Evolutionary conservation across 2,113 vertebrate species (phyloP).

Genomic region (Synodontis membranacea): DNA sequence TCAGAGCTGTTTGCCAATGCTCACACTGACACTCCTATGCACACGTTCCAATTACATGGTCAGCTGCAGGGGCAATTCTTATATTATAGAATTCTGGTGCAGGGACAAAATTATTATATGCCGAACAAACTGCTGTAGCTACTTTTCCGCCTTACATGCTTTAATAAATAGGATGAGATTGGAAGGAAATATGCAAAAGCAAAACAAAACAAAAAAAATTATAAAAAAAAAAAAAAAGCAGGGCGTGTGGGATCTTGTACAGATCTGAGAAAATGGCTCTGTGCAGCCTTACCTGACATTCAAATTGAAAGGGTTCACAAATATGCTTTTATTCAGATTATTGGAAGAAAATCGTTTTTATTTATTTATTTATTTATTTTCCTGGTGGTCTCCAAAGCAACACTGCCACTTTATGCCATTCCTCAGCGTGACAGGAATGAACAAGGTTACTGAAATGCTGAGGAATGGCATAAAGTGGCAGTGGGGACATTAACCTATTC

Average conservation of each 20-base stretch:
- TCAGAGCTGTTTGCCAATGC: constrained; percentile 50
- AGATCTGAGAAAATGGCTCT: not conserved
- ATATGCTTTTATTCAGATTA: not conserved
- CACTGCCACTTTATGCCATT: not conserved
- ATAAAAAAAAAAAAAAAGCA: no score
- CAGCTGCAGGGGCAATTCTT: constrained; percentile 44
- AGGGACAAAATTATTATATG: constrained; percentile 47
- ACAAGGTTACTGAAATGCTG: no score
- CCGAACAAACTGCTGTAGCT: constrained; percentile 49
- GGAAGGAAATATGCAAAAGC: not conserved
- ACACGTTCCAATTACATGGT: constrained; percentile 58
- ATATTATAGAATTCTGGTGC: constrained; percentile 54
- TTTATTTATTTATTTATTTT: no score
- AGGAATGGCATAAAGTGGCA: no score
- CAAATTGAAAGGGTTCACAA: not conserved
- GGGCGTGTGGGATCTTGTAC: not conserved
- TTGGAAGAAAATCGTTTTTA: no score
- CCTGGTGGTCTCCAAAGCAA: not conserved
- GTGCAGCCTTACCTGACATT: not conserved
- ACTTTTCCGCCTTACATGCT: constrained; percentile 19
- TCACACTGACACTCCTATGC: constrained; percentile 28
- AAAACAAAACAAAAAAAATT: no score
- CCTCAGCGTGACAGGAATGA: no score
- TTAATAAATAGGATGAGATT: not conserved
- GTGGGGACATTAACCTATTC: no score